These are phyloP conservation scores for Astreopora myriophthalma DNA, from an alignment of 64 coral and sea anemone genomes.

Conservation along the genomic window DNA sequence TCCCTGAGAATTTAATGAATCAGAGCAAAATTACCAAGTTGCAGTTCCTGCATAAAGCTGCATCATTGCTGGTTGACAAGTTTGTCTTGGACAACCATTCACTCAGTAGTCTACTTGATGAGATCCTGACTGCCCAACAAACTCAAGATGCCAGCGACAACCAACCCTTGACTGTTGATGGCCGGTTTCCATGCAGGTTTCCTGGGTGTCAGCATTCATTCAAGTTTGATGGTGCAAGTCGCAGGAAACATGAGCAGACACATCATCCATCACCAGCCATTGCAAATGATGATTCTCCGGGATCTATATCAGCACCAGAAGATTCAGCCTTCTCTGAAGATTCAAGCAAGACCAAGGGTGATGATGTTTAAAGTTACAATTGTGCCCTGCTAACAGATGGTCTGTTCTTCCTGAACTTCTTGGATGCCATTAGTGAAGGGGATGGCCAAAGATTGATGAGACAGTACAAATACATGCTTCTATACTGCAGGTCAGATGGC, in stretches of 20 bases:
- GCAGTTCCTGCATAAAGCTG: constrained; percentile 35
- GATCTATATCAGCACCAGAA: background rate
- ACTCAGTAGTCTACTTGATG: constrained; percentile 7
- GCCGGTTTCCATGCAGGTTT: constrained; percentile 73
- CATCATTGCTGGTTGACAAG: constrained; percentile 43
- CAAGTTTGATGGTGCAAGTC: constrained; percentile 70
- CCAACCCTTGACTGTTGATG: constrained; percentile 43
- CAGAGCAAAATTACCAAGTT: constrained; percentile 53
- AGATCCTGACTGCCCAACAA: constrained; percentile 18
- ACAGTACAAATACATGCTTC: constrained; percentile 63
- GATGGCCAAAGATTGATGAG: constrained; percentile 60
- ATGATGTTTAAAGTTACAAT: constrained; percentile 4
- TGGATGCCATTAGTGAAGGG: constrained; percentile 24
- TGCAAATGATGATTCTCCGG: background rate
- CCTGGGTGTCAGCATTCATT: constrained; percentile 55
- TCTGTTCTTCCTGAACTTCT: constrained; percentile 36
- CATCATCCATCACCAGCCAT: constrained; percentile 36
- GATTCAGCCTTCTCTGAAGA: too few species aligned
- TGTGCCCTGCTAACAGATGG: constrained; percentile 15
- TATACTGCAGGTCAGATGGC: constrained; percentile 55
- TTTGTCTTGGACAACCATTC: constrained; percentile 14
- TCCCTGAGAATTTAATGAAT: background rate
- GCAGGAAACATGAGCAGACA: constrained; percentile 43
- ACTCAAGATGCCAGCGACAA: constrained; percentile 12
- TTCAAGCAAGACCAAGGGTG: background rate